These are phyloP conservation scores for Heterochromis multidens DNA, from an alignment of 2,113 vertebrate genomes.

Conservation along the genomic window DNA sequence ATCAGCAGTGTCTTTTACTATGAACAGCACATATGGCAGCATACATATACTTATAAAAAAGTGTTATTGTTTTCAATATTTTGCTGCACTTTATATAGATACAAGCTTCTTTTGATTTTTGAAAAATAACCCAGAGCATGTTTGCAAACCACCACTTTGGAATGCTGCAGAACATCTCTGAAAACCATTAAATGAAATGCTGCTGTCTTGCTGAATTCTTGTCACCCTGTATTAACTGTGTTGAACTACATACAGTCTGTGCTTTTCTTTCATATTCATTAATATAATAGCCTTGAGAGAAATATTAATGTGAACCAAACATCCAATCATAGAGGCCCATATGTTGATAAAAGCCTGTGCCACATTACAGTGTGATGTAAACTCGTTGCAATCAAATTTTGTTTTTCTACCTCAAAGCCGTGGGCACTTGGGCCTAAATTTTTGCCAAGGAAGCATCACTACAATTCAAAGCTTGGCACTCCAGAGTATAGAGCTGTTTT, in stretches of 20 bases:
- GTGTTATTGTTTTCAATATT: neutral
- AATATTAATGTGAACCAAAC: slow-evolving; percentile 58
- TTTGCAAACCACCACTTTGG: neutral
- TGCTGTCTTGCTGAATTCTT: slow-evolving; percentile 37
- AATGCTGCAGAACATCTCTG: neutral
- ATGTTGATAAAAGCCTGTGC: slow-evolving; percentile 56
- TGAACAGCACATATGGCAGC: neutral
- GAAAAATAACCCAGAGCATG: slow-evolving; percentile 18
- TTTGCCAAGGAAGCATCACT: slow-evolving; percentile 47
- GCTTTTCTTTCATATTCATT: slow-evolving; percentile 50
- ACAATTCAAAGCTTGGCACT: slow-evolving; percentile 36
- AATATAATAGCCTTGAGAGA: slow-evolving; percentile 54
- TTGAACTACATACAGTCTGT: slow-evolving; percentile 10
- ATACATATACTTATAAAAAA: neutral
- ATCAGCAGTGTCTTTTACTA: neutral
- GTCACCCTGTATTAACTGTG: slow-evolving; percentile 26
- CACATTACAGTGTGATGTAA: slow-evolving; percentile 62
- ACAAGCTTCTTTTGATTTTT: neutral
- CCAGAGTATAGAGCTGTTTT: slow-evolving; percentile 15
- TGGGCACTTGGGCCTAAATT: slow-evolving; percentile 34
- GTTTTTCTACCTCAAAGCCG: slow-evolving; percentile 29
- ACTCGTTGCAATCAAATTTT: slow-evolving; percentile 62
- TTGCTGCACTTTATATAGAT: neutral
- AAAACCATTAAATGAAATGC: slow-evolving; percentile 42
- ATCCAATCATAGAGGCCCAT: slow-evolving; percentile 35